Base-by-base conservation (phyloP, 2,113 vertebrate species). In the Hiodon tergisus region DNA sequence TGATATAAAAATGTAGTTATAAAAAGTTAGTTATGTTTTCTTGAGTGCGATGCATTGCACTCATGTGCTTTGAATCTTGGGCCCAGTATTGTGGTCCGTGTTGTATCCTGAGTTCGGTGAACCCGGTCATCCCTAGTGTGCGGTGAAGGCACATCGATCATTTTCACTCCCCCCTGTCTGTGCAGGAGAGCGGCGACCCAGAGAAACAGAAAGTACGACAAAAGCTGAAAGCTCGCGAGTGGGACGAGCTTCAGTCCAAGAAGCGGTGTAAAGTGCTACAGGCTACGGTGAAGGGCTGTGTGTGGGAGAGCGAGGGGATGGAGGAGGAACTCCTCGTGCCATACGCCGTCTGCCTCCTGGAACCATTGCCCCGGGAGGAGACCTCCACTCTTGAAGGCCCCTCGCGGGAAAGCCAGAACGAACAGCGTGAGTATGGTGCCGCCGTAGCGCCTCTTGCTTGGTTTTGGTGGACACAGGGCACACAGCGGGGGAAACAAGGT, bases 151-250 rank as follows among this genome's bases (percentile, higher is more conserved):
- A 60, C 71, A 60, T 72, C 61, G 6, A 65, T 31, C n/a, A 31
- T 9, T 9, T 17, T 31, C 10, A 55, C 6, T 3, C 31, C 48
- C 69, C 8, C 66, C 16, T 69, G 31, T 66, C 14, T 75, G 11
- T 75, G 11, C 80, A 98, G 96, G 95, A 96, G 54, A 91, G 93
- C 0, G 85, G 88, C 0, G 95, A 98, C 79, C 89, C 91, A 0
- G 97, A 98, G 88, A 99, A 98, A 78, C 91, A 96, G 79, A 98
- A 96, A 78, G 88, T 95, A 17, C 95, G 91, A 5, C 96, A 98
- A 76, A 95, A 88, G 54, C 89, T 99, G 74, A 98, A 98, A 72
- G 97, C 97, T 0, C 93, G 95, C 77, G 97, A 99, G 63, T 99
- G 97, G 97, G 97, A 97, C 0, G 97, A 99, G 74, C 87, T 98